Evolutionary conservation across 2,888 invertebrate species (phyloP).

Genomic region (Heliconius ethilla): DNA sequence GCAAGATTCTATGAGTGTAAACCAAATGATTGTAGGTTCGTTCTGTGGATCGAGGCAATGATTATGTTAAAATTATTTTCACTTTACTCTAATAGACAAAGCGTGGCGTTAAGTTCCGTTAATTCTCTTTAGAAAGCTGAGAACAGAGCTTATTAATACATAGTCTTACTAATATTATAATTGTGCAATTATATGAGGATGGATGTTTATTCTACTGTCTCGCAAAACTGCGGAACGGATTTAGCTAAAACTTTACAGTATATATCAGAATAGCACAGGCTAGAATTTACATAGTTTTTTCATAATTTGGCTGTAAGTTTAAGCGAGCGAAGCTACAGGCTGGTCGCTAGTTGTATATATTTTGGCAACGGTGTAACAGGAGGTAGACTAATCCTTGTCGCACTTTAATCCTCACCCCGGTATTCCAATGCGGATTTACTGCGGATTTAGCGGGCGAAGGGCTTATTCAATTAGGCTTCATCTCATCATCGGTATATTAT

Average conservation of each 20-base stretch:
- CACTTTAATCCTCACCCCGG: slow-evolving; percentile 40
- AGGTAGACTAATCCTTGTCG: slow-evolving; percentile 37
- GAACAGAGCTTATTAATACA: not conserved
- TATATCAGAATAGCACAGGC: not conserved
- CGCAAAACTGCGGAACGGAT: no score
- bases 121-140: not conserved
- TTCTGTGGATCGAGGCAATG: no score
- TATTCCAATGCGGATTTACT: slow-evolving; percentile 40
- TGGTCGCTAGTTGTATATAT: not conserved
- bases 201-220: no score
- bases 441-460: slow-evolving; percentile 39
- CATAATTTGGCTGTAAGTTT: not conserved
- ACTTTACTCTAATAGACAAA: not conserved
- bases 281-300: not conserved
- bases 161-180: no score
- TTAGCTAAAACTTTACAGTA: no score
- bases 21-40: no score
- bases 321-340: not conserved
- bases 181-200: no score
- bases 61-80: not conserved
- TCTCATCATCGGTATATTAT: slow-evolving; percentile 27
- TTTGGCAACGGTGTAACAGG: slow-evolving; percentile 28
- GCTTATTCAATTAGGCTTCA: slow-evolving; percentile 41
- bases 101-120: not conserved
- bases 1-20: no score